These are phyloP conservation scores for Drosophila lowei DNA, from an alignment of 1,140 invertebrate genomes.

Conservation along the genomic window DNA sequence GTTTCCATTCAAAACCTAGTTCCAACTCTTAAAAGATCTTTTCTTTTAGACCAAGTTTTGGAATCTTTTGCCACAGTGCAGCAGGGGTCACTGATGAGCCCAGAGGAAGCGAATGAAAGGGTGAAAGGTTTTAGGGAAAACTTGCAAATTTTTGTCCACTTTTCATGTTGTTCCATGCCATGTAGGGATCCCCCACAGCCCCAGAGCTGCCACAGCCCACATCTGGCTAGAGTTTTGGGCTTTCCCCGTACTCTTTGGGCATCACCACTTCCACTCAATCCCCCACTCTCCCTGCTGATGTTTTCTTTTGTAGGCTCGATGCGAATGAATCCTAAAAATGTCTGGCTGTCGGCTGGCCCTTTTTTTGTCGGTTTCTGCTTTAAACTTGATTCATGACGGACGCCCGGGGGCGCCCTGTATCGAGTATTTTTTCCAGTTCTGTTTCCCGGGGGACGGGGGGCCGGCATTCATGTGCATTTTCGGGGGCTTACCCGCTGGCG, in stretches of 20 bases:
- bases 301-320: conserved; percentile 57
- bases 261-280: background rate
- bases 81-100: background rate
- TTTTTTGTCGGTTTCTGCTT: conserved; percentile 11
- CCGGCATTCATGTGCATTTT: conserved; percentile 29
- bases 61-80: too few relatives aligned
- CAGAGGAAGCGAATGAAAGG: background rate
- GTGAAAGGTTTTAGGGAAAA: conserved; percentile 35
- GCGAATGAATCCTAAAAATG: conserved; percentile 75
- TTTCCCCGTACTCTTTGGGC: conserved; percentile 5
- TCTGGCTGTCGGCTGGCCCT: conserved; percentile 13
- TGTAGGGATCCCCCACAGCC: conserved; percentile 14
- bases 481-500: conserved; percentile 36
- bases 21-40: too few relatives aligned
- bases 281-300: conserved; percentile 26
- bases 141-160: conserved; percentile 73
- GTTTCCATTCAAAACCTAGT: too few relatives aligned
- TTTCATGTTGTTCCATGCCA: conserved; percentile 58
- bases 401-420: conserved; percentile 8
- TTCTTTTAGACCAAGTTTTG: too few relatives aligned
- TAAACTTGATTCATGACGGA: conserved; percentile 42
- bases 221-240: conserved; percentile 50
- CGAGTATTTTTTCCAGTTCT: conserved; percentile 31
- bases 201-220: conserved; percentile 29
- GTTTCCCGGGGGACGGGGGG: conserved; percentile 15